Percentiles rank a stretch among this genome's conserved stretches.
Evolutionary conservation across 2,113 vertebrate species (phyloP).

Genomic region (Salminus brasiliensis): DNA sequence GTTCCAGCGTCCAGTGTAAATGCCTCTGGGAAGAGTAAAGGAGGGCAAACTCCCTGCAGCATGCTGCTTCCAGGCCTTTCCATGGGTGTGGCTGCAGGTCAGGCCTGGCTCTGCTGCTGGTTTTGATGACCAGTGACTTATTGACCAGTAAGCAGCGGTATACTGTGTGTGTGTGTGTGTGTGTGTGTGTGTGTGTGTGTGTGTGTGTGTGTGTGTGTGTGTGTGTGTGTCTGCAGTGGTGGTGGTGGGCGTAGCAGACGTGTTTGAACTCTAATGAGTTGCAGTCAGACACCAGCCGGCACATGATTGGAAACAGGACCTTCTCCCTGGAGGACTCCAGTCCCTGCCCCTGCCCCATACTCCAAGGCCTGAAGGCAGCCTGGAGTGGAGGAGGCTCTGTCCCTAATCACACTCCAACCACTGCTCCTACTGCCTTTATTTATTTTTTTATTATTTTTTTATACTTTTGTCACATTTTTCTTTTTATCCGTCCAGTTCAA

Average conservation of each 20-base stretch:
- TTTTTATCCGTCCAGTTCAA: too few relatives aligned
- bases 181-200: too few relatives aligned
- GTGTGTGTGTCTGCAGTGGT: constrained; percentile 12
- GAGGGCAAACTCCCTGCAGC: background rate
- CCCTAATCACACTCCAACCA: background rate
- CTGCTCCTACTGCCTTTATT: background rate
- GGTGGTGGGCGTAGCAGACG: background rate
- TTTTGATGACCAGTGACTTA: too few relatives aligned
- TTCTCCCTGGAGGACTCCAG: constrained; percentile 25
- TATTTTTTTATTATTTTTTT: too few relatives aligned
- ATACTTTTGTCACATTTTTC: too few relatives aligned
- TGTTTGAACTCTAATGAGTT: constrained; percentile 30
- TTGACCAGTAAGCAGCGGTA: too few relatives aligned
- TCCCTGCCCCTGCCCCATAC: background rate
- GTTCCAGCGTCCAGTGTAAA: too few relatives aligned
- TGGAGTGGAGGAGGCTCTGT: background rate
- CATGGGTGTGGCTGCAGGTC: constrained; percentile 2
- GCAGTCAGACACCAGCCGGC: constrained; percentile 1
- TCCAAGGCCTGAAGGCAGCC: background rate
- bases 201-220: background rate
- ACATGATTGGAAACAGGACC: background rate
- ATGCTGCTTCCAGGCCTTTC: background rate
- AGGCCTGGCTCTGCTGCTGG: background rate
- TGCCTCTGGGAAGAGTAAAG: too few relatives aligned
- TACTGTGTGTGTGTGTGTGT: too few relatives aligned